Conservation (phyloP, 2,797 vertebrate species). For the Lithobates sylvaticus region DNA sequence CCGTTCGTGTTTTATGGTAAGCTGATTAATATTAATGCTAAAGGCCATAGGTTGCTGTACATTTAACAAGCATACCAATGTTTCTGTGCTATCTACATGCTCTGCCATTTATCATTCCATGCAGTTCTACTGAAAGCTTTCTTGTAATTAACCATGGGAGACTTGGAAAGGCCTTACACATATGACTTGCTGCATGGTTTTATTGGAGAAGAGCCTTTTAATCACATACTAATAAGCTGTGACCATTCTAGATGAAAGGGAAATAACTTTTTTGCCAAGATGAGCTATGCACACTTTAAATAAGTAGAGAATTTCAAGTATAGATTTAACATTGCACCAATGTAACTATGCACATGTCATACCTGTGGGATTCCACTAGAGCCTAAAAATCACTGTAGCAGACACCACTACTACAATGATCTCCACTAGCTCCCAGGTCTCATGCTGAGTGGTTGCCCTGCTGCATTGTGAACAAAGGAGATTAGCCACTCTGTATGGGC, state of each 20-base stretch:
- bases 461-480: too few relatives aligned
- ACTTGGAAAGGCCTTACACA: slow-evolving; percentile 15
- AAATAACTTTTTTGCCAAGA: neutral
- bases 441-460: too few relatives aligned
- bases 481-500: too few relatives aligned
- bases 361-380: too few relatives aligned
- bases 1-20: slow-evolving; percentile 65
- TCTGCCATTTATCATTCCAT: slow-evolving; percentile 43
- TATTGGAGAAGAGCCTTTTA: neutral
- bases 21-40: slow-evolving; percentile 54
- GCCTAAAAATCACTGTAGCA: too few relatives aligned
- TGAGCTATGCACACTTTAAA: neutral
- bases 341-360: too few relatives aligned
- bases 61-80: slow-evolving; percentile 49
- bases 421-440: too few relatives aligned
- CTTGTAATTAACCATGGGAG: slow-evolving; percentile 48
- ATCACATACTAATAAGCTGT: slow-evolving; percentile 18
- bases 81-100: slow-evolving; percentile 1
- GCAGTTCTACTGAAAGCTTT: slow-evolving; percentile 9
- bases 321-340: too few relatives aligned
- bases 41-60: slow-evolving; percentile 50
- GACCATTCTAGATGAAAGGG: neutral
- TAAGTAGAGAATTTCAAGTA: too few relatives aligned
- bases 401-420: too few relatives aligned
- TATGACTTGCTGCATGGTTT: neutral